phyloP scores from a whole-genome alignment of 2,113 vertebrate genomes.

The Perca schrenkii region DNA sequence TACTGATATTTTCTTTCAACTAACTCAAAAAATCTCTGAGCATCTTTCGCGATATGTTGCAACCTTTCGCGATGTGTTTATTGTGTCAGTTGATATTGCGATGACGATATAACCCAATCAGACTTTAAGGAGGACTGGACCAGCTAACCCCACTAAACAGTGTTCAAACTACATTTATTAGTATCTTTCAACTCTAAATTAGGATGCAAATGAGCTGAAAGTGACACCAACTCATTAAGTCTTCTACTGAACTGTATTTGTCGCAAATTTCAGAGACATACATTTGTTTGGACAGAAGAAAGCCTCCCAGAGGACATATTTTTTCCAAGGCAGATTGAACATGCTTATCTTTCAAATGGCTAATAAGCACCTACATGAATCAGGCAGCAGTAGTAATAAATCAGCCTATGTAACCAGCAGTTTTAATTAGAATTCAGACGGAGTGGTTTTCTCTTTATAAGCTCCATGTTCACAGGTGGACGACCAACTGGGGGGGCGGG shows the following conservation, averaged over 20 bases:
- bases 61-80: no score
- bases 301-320: not conserved
- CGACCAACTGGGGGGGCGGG: not conserved
- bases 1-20: no score
- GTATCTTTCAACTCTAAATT: not conserved
- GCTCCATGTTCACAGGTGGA: not conserved
- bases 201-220: not conserved
- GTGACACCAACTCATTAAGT: conserved; percentile 1
- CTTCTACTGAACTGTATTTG: conserved; percentile 1
- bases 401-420: conserved; percentile 6
- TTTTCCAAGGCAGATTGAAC: conserved; percentile 15
- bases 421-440: conserved; percentile 26
- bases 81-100: no score
- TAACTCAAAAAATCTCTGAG: no score
- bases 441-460: conserved; percentile 3
- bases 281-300: not conserved
- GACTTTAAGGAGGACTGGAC: not conserved
- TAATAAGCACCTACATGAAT: conserved; percentile 24
- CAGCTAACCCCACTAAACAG: not conserved
- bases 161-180: not conserved
- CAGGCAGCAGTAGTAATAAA: conserved; percentile 4
- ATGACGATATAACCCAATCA: no score
- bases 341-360: conserved; percentile 14
- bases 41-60: no score
- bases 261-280: not conserved